Conservation (phyloP, 2,888 invertebrate genomes). For the Leucophora obtusa region DNA sequence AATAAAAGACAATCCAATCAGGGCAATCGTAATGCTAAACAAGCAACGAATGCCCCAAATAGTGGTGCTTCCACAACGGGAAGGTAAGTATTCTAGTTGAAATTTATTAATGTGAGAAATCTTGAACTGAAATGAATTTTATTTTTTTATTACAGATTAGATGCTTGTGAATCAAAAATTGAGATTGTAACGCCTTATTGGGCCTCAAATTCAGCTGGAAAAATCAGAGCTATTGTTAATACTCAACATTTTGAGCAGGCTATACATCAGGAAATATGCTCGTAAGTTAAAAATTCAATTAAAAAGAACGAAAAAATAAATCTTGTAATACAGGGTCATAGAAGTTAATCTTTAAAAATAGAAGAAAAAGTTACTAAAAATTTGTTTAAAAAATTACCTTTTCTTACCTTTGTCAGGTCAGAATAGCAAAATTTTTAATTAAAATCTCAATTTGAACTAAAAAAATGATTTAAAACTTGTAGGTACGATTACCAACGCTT, state of each 20-base stretch:
- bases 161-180: constrained; percentile 93
- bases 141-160: constrained; percentile 81
- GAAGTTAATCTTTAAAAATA: no score
- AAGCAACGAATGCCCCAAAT: constrained; percentile 37
- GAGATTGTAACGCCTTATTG: constrained; percentile 96
- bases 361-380: no score
- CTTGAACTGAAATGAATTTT: not conserved
- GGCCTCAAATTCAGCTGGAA: constrained; percentile 95
- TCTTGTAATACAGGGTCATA: no score
- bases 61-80: constrained; percentile 69
- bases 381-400: no score
- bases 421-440: no score
- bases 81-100: constrained; percentile 67
- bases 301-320: no score
- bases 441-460: no score
- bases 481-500: no score
- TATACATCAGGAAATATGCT: constrained; percentile 96
- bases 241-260: constrained; percentile 97
- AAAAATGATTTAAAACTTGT: no score
- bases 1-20: constrained; percentile 80
- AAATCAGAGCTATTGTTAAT: constrained; percentile 94
- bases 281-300: constrained; percentile 81
- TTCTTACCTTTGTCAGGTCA: no score
- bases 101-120: not conserved
- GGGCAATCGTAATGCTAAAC: constrained; percentile 69